Conservation (phyloP, 2,797 vertebrate species). For the Clarias pachynema region DNA sequence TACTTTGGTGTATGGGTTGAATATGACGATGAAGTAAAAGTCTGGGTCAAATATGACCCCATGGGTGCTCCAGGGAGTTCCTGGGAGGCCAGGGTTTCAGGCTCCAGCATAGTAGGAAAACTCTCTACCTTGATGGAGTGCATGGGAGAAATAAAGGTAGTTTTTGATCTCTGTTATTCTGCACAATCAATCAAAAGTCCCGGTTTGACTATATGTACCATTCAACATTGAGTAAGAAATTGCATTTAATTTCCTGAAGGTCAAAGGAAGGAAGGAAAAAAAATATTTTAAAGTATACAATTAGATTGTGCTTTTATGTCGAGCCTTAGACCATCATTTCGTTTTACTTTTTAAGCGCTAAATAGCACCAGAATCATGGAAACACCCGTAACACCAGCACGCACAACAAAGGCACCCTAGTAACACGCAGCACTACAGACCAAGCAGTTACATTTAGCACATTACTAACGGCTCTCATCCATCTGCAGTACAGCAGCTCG, state of each 20-base stretch:
- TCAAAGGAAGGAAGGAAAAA: neutral
- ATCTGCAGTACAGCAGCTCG: slow-evolving; percentile 39
- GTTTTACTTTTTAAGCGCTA: neutral
- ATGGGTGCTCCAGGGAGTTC: no score
- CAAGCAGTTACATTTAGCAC: slow-evolving; percentile 8
- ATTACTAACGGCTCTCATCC: slow-evolving; percentile 37
- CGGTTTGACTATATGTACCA: neutral
- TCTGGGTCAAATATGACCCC: no score
- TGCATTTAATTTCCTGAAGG: neutral
- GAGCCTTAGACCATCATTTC: neutral
- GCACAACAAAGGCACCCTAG: neutral
- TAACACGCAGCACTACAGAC: neutral
- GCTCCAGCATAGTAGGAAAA: no score
- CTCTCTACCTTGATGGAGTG: no score
- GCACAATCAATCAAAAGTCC: no score
- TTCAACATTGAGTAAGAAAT: neutral
- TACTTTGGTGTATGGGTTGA: no score
- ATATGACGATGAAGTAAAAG: no score
- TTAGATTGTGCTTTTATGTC: neutral
- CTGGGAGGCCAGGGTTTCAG: no score
- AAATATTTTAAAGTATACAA: neutral
- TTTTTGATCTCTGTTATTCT: no score
- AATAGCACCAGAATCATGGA: neutral
- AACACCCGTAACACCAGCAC: neutral
- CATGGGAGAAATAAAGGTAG: no score